Conservation (phyloP, 2,797 vertebrate genomes). For the Toxotes lorentzi region DNA sequence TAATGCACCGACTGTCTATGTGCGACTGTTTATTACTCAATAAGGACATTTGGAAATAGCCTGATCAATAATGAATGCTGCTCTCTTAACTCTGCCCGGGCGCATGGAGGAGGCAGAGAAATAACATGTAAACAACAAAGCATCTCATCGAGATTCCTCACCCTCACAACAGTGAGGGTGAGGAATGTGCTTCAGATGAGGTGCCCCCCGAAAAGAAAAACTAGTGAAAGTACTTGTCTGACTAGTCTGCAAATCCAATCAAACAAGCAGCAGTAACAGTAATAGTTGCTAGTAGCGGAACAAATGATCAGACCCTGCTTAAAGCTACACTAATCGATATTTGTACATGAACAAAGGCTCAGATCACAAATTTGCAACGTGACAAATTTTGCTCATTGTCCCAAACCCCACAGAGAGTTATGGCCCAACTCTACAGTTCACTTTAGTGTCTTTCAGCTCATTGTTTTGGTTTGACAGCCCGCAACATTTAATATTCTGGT, state of each 20-base stretch:
- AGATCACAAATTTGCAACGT: background rate
- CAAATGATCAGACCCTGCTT: background rate
- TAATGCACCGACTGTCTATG: slow-evolving; percentile 80
- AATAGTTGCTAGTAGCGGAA: background rate
- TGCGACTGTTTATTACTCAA: slow-evolving; percentile 85
- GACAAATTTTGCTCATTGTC: background rate
- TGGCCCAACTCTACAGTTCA: background rate
- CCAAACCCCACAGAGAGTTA: background rate
- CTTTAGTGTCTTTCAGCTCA: background rate
- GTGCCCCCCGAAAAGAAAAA: background rate
- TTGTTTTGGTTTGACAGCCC: background rate
- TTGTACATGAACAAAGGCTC: background rate
- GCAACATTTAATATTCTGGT: background rate
- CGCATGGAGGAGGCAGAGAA: slow-evolving; percentile 53
- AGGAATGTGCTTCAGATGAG: background rate
- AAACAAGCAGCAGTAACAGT: background rate
- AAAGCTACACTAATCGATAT: background rate
- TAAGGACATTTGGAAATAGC: slow-evolving; percentile 79
- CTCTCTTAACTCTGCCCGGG: slow-evolving; percentile 73
- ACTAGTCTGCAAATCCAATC: background rate
- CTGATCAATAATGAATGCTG: slow-evolving; percentile 83
- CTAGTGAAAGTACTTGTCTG: background rate
- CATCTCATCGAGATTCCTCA: slow-evolving; percentile 36
- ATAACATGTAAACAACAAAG: slow-evolving; percentile 67
- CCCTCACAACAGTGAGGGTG: background rate